Evolutionary conservation across 2,888 invertebrate species (phyloP).

Genomic region (Petrophora chlorosata): DNA sequence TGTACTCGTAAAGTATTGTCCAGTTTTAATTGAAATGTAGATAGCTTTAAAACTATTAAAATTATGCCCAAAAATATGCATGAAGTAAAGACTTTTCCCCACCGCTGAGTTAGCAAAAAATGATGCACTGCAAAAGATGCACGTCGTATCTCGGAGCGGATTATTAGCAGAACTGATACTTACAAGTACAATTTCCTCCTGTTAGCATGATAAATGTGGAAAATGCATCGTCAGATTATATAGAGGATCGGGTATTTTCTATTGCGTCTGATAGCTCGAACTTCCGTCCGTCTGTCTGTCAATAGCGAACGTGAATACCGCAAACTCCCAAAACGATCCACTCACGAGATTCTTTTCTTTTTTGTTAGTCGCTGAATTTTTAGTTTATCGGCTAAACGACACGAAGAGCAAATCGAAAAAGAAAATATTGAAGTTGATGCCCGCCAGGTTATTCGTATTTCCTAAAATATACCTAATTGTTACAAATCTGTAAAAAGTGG

Average conservation of each 20-base stretch:
- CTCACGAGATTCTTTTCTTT: constrained; percentile 4
- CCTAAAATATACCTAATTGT: too few relatives aligned
- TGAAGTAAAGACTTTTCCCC: too few relatives aligned
- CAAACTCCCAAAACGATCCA: constrained; percentile 18
- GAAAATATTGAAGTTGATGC: neutral
- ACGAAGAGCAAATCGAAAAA: neutral
- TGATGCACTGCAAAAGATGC: too few relatives aligned
- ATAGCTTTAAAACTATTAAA: too few relatives aligned
- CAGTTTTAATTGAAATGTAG: too few relatives aligned
- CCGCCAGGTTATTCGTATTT: too few relatives aligned
- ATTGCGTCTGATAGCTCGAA: constrained; percentile 16
- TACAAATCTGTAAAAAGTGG: too few relatives aligned
- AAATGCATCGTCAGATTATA: constrained; percentile 6
- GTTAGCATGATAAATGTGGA: constrained; percentile 4
- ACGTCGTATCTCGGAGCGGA: too few relatives aligned
- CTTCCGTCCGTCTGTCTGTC: constrained; percentile 18
- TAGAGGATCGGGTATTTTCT: constrained; percentile 17
- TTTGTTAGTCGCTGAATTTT: constrained; percentile 4
- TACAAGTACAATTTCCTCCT: neutral
- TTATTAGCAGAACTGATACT: neutral
- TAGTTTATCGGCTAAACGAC: constrained; percentile 1
- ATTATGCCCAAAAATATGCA: too few relatives aligned
- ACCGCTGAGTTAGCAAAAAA: too few relatives aligned
- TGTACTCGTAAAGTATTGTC: too few relatives aligned
- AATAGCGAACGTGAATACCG: constrained; percentile 21